Evolutionary conservation across 2,888 invertebrate genomes (phyloP), one percentile per base, ranked within the genome.

Genomic region (Acronicta leporina): DNA sequence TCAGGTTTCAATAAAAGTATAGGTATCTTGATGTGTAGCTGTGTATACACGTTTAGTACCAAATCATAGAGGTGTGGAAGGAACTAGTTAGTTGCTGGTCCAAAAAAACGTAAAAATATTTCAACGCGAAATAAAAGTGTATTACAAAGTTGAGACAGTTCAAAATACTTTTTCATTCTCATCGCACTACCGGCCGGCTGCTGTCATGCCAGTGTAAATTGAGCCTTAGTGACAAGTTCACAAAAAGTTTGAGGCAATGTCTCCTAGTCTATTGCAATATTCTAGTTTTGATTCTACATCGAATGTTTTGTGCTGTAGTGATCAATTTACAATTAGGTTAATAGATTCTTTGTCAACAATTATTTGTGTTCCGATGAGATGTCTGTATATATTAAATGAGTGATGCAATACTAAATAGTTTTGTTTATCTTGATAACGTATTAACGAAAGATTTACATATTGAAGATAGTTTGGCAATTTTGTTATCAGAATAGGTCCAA

Each of bases 381-480:
- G 27, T 70, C 38, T 38, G 7, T 70, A 70, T 57, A 43, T 46
- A 52, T 38, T 1, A 25, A 47, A 51, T 30, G 38, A 42, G 38
- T 58, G 38, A 40, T 33, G 33, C n/a, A 38, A n/a, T n/a, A 7
- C n/a, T n/a, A 8, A 38, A 38, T n/a, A 38, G n/a, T 38, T 38
- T 38, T 38, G 5, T 11, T 13, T 13, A 13, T 13, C 13, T 13
- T 35, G 13, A 13, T 35, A 35, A 13, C 11, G 13, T 35, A 35
- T 35, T 11, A 35, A 13, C 13, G 8, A 9, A 30, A 30, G 30
- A 30, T 30, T 30, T 5, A 7, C 7, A 27, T 4, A 27, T 27
- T 27, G 7, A 27, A 7, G 3, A 27, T 27, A 5, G 27, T 7
- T 27, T 27, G 27, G 3, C 20, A 20, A 20, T 27, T 27, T 27